Conservation (phyloP, 1,140 invertebrate genomes). For the Yoshiicerus persimilis region DNA sequence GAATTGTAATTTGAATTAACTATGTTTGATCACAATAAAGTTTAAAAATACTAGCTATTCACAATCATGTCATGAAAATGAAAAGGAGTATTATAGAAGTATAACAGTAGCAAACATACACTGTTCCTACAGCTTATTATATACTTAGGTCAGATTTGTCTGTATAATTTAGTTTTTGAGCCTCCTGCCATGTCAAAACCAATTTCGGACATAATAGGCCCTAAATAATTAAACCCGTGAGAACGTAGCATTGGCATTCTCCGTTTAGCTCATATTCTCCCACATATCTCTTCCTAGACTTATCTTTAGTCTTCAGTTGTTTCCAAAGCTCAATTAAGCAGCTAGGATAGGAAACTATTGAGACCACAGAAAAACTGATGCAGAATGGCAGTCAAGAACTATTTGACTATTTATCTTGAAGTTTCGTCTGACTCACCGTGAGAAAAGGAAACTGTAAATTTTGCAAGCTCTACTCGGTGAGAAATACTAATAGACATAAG, state of each 20-base stretch:
- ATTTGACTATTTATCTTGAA: background rate
- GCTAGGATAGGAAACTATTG: background rate
- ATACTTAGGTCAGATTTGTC: background rate
- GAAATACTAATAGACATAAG: background rate
- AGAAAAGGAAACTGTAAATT: background rate
- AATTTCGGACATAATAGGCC: background rate
- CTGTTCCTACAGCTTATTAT: background rate
- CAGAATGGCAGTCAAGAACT: background rate
- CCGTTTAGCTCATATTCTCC: background rate
- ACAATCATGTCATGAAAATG: background rate
- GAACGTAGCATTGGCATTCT: background rate
- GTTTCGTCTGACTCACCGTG: background rate
- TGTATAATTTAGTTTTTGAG: background rate
- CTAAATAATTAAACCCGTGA: constrained; percentile 17
- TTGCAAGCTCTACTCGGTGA: background rate
- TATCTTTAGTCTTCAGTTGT: background rate
- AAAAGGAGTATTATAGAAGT: background rate
- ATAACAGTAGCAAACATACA: background rate
- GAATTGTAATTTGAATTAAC: background rate
- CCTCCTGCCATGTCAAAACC: background rate
- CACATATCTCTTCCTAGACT: background rate
- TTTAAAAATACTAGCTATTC: background rate
- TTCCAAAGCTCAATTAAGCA: background rate
- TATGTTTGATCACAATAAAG: background rate
- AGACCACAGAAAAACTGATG: background rate